A percentile compares a stretch with the other conserved stretches of the same genome.
Conservation (phyloP, 1,140 invertebrate species). For the Venturia canescens region DNA sequence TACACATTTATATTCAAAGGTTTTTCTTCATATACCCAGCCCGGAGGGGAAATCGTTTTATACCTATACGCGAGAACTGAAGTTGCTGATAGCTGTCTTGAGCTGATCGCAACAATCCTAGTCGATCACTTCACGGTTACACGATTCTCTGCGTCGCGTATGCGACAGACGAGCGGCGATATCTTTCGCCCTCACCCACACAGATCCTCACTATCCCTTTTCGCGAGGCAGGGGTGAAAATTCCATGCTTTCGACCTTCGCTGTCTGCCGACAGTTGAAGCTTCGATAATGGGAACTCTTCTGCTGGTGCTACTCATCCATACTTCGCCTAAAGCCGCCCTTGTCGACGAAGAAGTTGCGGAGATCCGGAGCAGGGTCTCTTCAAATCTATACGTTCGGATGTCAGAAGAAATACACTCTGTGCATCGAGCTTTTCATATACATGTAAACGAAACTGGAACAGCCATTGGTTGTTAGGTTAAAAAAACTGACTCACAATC, state of each 20-base stretch:
- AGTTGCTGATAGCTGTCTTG: conserved; percentile 38
- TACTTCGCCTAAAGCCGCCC: conserved; percentile 42
- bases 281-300: conserved; percentile 53
- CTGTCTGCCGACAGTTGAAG: conserved; percentile 51
- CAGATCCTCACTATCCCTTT: conserved; percentile 39
- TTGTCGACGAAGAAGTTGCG: conserved; percentile 39
- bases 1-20: conserved; percentile 28
- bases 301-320: conserved; percentile 31
- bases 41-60: conserved; percentile 10
- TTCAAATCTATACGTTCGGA: neutral
- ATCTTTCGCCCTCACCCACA: neutral
- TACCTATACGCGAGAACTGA: neutral
- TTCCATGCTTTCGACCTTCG: conserved; percentile 42
- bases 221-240: conserved; percentile 30
- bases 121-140: conserved; percentile 30
- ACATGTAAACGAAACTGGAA: no score
- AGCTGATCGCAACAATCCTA: conserved; percentile 38
- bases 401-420: no score
- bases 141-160: conserved; percentile 3
- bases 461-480: no score
- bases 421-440: neutral
- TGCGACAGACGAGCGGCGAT: neutral
- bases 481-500: no score
- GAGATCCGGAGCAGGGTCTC: neutral
- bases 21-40: neutral